Conservation (phyloP, 2,888 invertebrate genomes). For the Eupithecia subumbrata region DNA sequence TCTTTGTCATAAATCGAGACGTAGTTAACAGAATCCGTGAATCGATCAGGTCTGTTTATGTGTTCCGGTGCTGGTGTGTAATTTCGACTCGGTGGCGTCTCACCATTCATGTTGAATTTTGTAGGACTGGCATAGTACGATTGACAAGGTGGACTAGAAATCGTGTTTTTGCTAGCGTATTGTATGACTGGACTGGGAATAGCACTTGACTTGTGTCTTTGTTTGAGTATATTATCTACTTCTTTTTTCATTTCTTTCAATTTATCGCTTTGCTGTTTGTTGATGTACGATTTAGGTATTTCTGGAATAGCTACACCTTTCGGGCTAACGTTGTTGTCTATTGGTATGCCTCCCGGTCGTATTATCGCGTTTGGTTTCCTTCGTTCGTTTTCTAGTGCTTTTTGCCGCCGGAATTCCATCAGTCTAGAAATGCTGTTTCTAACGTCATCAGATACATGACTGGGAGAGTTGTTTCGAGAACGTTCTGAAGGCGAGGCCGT, state of each 20-base stretch:
- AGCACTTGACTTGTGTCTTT: conserved; percentile 31
- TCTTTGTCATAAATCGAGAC: conserved; percentile 32
- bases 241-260: conserved; percentile 49
- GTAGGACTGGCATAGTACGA: conserved; percentile 15
- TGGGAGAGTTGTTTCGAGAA: conserved; percentile 23
- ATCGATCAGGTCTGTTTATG: conserved; percentile 15
- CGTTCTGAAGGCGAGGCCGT: conserved; percentile 10
- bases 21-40: conserved; percentile 28
- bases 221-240: conserved; percentile 44
- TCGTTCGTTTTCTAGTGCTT: conserved; percentile 30
- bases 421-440: conserved; percentile 64
- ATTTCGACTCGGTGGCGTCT: conserved; percentile 15
- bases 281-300: conserved; percentile 57
- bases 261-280: conserved; percentile 55
- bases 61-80: conserved; percentile 17
- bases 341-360: conserved; percentile 37
- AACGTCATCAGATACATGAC: conserved; percentile 52
- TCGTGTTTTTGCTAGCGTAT: conserved; percentile 37
- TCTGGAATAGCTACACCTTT: conserved; percentile 51
- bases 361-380: conserved; percentile 44
- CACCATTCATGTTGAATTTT: conserved; percentile 1
- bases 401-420: conserved; percentile 63
- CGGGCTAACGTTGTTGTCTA: conserved; percentile 44
- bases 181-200: conserved; percentile 46
- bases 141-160: conserved; percentile 23